Percentiles rank a stretch among this genome's conserved stretches.
Evolutionary conservation across 2,797 vertebrate genomes (phyloP).

Genomic region (Huso huso): DNA sequence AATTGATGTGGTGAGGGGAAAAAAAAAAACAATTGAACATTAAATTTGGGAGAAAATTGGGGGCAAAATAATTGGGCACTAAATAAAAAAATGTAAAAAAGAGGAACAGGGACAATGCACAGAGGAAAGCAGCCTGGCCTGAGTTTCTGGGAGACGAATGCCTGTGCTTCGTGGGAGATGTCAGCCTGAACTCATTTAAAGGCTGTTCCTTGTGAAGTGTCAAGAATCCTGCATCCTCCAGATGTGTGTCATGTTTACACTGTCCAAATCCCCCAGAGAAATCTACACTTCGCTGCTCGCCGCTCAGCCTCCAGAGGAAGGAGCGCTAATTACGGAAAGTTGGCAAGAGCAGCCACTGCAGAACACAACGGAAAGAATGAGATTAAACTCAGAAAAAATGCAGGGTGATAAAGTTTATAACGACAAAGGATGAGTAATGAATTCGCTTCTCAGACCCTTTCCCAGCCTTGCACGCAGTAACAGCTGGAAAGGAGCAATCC

Average conservation of each 20-base stretch:
- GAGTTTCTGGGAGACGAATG: slow-evolving; percentile 24
- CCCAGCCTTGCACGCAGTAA: background rate
- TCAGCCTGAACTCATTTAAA: slow-evolving; percentile 12
- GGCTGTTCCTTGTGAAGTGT: slow-evolving; percentile 40
- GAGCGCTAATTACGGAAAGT: slow-evolving; percentile 47
- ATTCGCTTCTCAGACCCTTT: background rate
- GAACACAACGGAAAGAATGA: background rate
- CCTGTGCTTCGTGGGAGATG: slow-evolving; percentile 4
- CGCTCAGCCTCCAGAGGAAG: background rate
- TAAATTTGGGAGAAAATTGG: too few relatives aligned
- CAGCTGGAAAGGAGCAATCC: background rate
- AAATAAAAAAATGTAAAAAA: slow-evolving; percentile 9
- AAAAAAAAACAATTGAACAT: too few relatives aligned
- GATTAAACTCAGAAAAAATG: background rate
- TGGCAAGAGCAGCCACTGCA: slow-evolving; percentile 39
- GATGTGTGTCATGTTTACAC: slow-evolving; percentile 41
- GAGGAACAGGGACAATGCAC: slow-evolving; percentile 1
- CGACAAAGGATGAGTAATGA: background rate
- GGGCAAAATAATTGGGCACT: slow-evolving; percentile 2
- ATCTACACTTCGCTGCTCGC: slow-evolving; percentile 30
- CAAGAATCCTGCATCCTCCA: slow-evolving; percentile 35
- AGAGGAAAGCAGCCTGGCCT: slow-evolving; percentile 20
- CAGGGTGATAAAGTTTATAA: background rate
- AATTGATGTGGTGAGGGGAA: too few relatives aligned
- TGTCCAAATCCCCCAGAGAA: slow-evolving; percentile 32